These are phyloP conservation scores for Aphelenchoides fujianensis DNA, from an alignment of 1,140 invertebrate genomes.

Conservation along the genomic window DNA sequence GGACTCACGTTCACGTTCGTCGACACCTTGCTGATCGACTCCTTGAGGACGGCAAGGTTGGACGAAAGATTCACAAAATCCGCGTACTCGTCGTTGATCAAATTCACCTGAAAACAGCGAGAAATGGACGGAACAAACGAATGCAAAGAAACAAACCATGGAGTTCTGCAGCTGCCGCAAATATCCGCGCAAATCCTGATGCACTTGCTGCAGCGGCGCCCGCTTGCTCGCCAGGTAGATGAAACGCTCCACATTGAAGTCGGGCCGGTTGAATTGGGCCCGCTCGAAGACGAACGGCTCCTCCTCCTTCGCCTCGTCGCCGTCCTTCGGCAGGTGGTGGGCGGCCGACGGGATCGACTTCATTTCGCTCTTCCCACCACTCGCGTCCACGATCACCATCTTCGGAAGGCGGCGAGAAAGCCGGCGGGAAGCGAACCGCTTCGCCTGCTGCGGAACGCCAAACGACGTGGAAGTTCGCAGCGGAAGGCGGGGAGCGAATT, in stretches of 20 bases:
- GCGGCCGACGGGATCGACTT: too few relatives aligned
- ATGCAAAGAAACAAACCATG: slow-evolving; percentile 70
- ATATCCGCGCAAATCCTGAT: slow-evolving; percentile 84
- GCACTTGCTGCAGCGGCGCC: slow-evolving; percentile 77
- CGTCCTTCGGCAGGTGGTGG: too few relatives aligned
- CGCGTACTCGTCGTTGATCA: slow-evolving; percentile 93
- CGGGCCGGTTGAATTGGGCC: slow-evolving; percentile 67
- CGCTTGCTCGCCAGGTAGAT: slow-evolving; percentile 72
- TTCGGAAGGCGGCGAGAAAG: too few relatives aligned
- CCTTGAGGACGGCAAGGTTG: slow-evolving; percentile 70
- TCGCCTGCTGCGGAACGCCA: too few relatives aligned
- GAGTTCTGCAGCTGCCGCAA: slow-evolving; percentile 81
- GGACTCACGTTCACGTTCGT: slow-evolving; percentile 46
- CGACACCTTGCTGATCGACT: slow-evolving; percentile 52
- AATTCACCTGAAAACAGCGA: slow-evolving; percentile 66
- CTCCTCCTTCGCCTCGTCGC: background rate
- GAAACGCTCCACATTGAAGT: slow-evolving; percentile 85
- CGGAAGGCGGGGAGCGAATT: too few relatives aligned
- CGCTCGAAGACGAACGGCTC: slow-evolving; percentile 48
- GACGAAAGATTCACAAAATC: slow-evolving; percentile 93
- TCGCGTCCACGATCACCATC: too few relatives aligned
- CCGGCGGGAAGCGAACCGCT: too few relatives aligned
- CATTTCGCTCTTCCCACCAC: too few relatives aligned
- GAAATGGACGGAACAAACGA: slow-evolving; percentile 61
- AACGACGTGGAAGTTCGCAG: too few relatives aligned